Base-by-base conservation (phyloP, 2,888 invertebrate genomes). In the Erebia aethiops region DNA sequence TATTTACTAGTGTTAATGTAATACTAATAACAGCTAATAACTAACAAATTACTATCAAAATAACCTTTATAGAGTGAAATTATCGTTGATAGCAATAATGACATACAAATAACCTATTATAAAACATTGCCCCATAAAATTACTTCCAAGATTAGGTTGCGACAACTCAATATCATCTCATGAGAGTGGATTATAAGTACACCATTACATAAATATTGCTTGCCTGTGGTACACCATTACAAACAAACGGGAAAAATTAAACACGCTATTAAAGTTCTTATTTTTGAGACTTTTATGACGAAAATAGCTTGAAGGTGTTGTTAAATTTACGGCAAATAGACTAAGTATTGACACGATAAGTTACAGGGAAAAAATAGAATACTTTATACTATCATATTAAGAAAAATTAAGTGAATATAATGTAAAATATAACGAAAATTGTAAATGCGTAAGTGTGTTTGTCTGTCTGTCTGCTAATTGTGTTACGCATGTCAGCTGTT, bases 151-250 rank as follows among this genome's bases (percentile, higher is more conserved):
- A 66, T 66, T 66, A 56, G 14, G 18, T 66, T 66, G 56, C 66
- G 60, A 70, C 60, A 70, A 51, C 65, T 54, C 65, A 49, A 71
- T 71, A 67, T 26, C 61, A 41, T 58, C 57, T 46, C 26, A 58
- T n/a, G n/a, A 64, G 21, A 71, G 67, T 21, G 49, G 60, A 43
- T 57, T 57, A 46, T 10, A 54, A 52, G 54, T 54, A 49, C 51
- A 49, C 13, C 18, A 35, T 71, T 61, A 66, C 68, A 70, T 66
- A 70, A 72, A 57, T 54, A 62, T 51, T 67, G 69, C 73, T 71
- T 69, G 71, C 60, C 69, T 26, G 13, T 46, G 60, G 54, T 68
- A 58, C 60, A 52, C 60, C 43, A 62, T 57, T 13, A 57, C 35
- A 35, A 26, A 21, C 10, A 21, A 26, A 63, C 51, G 1, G 8